These are phyloP conservation scores for Sclerurus mexicanus DNA, from an alignment of 2,113 vertebrate species.

Conservation along the genomic window DNA sequence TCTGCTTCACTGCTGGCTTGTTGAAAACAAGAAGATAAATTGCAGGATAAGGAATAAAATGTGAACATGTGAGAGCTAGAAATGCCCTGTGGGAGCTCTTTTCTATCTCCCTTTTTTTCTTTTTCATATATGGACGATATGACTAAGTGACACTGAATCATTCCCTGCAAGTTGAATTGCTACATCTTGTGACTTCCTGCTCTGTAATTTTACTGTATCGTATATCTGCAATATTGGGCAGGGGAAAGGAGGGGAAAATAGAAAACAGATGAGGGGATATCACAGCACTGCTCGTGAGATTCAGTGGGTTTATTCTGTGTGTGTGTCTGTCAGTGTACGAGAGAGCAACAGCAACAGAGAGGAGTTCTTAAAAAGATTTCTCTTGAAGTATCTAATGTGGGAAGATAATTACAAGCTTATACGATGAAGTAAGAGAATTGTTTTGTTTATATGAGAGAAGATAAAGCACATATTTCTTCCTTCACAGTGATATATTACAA, in stretches of 20 bases:
- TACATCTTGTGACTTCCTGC: conserved; percentile 8
- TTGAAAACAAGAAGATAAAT: conserved; percentile 22
- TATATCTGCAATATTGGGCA: not conserved
- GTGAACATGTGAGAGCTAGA: not conserved
- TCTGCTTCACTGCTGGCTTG: not conserved
- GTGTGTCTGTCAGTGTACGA: not conserved
- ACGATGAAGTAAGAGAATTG: conserved; percentile 10
- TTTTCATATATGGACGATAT: not conserved
- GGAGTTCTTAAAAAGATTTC: not conserved
- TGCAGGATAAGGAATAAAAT: conserved; percentile 15
- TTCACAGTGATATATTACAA: not conserved
- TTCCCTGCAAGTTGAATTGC: not conserved
- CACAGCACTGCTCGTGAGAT: not conserved
- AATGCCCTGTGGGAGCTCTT: not conserved
- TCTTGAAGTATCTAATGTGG: not conserved
- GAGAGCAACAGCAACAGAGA: not conserved
- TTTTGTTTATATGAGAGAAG: conserved; percentile 3
- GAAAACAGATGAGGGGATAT: conserved; percentile 17
- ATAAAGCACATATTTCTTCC: conserved; percentile 28
- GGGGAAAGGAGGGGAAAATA: not conserved
- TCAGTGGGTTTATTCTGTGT: not conserved
- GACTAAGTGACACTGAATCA: conserved; percentile 6
- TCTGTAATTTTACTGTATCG: not conserved
- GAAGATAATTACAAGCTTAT: not conserved
- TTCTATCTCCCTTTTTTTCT: not conserved